phyloP scores from a whole-genome alignment of 2,113 vertebrate genomes.

The Haemorhous mexicanus region DNA sequence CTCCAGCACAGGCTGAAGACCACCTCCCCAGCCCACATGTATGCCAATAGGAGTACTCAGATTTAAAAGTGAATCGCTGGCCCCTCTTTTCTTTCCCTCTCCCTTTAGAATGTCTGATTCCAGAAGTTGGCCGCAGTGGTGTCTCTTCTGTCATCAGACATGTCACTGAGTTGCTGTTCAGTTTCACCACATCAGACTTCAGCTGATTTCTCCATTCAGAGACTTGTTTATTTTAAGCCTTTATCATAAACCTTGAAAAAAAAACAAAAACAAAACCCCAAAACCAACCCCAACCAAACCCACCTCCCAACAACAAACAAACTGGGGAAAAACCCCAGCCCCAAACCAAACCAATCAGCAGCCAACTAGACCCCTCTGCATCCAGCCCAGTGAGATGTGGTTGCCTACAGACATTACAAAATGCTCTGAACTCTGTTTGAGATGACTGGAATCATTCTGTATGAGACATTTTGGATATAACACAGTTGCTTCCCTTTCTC shows the following conservation, averaged over 20 bases:
- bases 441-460: slow-evolving; percentile 36
- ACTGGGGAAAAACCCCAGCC: neutral
- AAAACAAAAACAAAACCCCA: neutral
- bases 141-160: slow-evolving; percentile 67
- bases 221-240: slow-evolving; percentile 68
- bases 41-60: slow-evolving; percentile 6
- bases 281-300: neutral
- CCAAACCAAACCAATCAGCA: neutral
- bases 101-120: slow-evolving; percentile 59
- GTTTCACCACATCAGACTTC: slow-evolving; percentile 64
- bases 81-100: neutral
- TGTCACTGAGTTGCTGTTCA: slow-evolving; percentile 67
- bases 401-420: slow-evolving; percentile 67
- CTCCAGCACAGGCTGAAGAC: slow-evolving; percentile 24
- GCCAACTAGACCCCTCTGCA: slow-evolving; percentile 16
- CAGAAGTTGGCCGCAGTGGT: slow-evolving; percentile 63
- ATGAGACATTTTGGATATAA: slow-evolving; percentile 49
- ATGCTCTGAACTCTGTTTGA: slow-evolving; percentile 68
- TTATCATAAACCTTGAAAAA: slow-evolving; percentile 15
- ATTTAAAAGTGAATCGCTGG: slow-evolving; percentile 39
- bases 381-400: neutral
- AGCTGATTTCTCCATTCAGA: slow-evolving; percentile 61
- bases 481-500: neutral
- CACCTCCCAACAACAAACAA: neutral
- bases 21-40: slow-evolving; percentile 17